Conservation (phyloP, 1,140 invertebrate genomes). For the Atta texana region DNA sequence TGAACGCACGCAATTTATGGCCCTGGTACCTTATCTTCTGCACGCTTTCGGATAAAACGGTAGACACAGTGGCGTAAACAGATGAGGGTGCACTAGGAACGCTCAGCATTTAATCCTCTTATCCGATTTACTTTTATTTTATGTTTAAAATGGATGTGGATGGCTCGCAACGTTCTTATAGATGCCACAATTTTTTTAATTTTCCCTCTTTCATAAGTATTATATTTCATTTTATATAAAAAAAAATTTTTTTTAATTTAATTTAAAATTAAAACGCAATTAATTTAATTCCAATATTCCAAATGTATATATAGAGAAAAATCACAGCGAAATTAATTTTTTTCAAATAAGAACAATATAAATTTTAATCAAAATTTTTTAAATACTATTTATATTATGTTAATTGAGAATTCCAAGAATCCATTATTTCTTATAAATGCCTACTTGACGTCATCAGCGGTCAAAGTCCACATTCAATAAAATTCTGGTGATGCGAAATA, state of each 20-base stretch:
- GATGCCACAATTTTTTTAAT: background rate
- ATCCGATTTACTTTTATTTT: constrained; percentile 15
- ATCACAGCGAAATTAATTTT: background rate
- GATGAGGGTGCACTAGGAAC: constrained; percentile 36
- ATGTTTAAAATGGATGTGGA: constrained; percentile 7
- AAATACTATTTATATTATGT: background rate
- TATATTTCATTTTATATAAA: background rate
- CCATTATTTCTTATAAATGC: background rate
- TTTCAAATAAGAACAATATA: background rate
- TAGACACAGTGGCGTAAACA: constrained; percentile 37
- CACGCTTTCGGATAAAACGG: constrained; percentile 53
- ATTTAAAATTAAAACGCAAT: background rate
- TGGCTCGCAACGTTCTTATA: background rate
- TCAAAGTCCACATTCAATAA: background rate
- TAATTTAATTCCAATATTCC: background rate
- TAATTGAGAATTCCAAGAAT: background rate
- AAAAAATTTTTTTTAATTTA: background rate
- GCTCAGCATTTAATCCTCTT: constrained; percentile 43
- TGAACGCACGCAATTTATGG: constrained; percentile 49
- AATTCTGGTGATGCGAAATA: background rate
- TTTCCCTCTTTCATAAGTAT: background rate
- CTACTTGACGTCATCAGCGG: background rate
- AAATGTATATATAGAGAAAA: background rate
- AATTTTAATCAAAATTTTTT: background rate
- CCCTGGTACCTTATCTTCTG: constrained; percentile 48